Evolutionary conservation across 2,113 vertebrate species (phyloP).

Genomic region (Baryphthengus martii): DNA sequence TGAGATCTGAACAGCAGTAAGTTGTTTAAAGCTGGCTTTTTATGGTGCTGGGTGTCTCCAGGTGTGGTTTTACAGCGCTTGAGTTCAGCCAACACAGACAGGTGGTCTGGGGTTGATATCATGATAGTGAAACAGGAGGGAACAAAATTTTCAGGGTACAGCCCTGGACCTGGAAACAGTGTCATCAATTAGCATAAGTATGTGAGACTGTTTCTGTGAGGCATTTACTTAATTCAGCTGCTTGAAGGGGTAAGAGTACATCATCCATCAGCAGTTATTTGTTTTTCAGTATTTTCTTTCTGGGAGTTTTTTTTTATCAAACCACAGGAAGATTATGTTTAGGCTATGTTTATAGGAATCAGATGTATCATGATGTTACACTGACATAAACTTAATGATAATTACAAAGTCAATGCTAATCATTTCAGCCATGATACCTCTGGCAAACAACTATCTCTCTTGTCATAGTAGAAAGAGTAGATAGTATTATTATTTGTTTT

Average conservation of each 20-base stretch:
- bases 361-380: background rate
- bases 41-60: background rate
- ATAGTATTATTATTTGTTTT: background rate
- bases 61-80: background rate
- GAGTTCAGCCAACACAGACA: background rate
- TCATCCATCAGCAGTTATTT: background rate
- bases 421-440: accelerated
- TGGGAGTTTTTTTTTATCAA: background rate
- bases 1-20: background rate
- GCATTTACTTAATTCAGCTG: background rate
- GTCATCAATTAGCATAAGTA: background rate
- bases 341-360: background rate
- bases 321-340: background rate
- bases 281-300: background rate
- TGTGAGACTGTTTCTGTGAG: background rate
- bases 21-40: background rate
- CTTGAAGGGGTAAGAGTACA: background rate
- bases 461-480: background rate
- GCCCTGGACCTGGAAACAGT: background rate
- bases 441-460: background rate
- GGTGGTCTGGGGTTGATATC: background rate
- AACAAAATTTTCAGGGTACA: background rate
- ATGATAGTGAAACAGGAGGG: background rate
- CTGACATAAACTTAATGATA: background rate
- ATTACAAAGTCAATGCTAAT: background rate